Conservation (phyloP, 2,113 vertebrate genomes). For the Bambusicola thoracicus region DNA sequence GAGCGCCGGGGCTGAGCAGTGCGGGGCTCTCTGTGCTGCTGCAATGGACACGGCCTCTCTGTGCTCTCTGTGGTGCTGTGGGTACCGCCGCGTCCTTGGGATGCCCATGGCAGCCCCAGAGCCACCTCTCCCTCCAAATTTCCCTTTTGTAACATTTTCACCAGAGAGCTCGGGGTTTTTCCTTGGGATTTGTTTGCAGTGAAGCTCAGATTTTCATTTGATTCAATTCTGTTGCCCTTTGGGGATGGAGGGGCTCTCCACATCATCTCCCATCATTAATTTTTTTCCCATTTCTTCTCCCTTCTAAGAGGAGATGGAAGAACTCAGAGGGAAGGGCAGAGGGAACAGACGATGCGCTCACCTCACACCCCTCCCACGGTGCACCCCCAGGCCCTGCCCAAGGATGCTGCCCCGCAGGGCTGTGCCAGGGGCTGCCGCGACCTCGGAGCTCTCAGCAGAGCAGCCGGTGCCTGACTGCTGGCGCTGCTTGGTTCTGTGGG, state of each 20-base stretch:
- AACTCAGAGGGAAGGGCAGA: background rate
- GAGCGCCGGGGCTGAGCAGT: background rate
- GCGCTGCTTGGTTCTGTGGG: background rate
- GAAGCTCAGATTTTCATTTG: background rate
- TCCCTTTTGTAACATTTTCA: background rate
- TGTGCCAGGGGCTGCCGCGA: background rate
- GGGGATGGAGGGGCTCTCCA: background rate
- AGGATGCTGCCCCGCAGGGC: too few relatives aligned
- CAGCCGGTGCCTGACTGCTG: background rate
- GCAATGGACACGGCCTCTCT: too few relatives aligned
- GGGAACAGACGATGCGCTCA: fast-evolving
- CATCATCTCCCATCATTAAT: background rate
- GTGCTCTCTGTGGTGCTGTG: background rate
- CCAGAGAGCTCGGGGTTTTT: background rate
- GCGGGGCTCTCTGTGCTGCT: too few relatives aligned
- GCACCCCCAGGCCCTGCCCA: too few relatives aligned
- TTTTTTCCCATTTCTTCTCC: background rate
- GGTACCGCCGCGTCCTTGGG: background rate
- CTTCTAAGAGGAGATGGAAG: background rate
- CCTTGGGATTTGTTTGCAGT: background rate
- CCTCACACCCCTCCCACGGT: background rate
- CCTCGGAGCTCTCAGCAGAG: slow-evolving; percentile 18
- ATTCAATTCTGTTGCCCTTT: background rate
- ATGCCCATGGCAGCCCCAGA: fast-evolving
- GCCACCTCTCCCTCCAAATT: background rate